phyloP scores from a whole-genome alignment of 92 coral and sea anemone species.

The Phymanthus crucifer region DNA sequence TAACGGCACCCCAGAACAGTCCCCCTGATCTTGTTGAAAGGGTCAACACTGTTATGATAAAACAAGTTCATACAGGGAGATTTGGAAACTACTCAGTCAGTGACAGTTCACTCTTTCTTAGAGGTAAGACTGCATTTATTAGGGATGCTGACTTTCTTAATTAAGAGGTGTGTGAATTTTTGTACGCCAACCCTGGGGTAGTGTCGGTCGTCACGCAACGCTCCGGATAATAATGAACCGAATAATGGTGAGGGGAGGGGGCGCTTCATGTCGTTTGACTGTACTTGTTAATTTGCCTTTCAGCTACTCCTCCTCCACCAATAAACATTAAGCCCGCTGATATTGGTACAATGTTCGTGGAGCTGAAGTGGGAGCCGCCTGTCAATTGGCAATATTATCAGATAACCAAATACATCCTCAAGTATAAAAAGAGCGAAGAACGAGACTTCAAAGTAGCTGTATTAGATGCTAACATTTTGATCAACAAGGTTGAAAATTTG shows the following conservation, averaged over 20 bases:
- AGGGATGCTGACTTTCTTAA: no score
- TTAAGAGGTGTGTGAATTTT: no score
- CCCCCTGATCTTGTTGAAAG: conserved; percentile 27
- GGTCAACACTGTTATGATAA: conserved; percentile 13
- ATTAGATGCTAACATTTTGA: background rate
- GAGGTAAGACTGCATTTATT: no score
- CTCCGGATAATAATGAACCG: no score
- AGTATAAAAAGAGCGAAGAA: background rate
- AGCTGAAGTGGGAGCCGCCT: conserved; percentile 21
- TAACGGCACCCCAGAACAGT: background rate
- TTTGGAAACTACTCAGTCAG: conserved; percentile 26
- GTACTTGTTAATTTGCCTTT: no score
- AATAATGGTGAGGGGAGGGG: no score
- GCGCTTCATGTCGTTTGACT: no score
- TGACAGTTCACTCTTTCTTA: background rate
- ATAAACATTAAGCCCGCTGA: background rate
- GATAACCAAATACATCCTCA: conserved; percentile 7
- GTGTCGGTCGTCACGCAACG: no score
- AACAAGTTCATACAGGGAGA: conserved; percentile 11
- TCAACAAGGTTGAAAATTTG: background rate
- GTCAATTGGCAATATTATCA: background rate
- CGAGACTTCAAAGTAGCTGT: background rate
- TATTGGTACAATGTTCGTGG: conserved; percentile 10
- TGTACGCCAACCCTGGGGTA: no score
- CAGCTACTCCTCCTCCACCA: conserved; percentile 34